Percentiles rank a stretch among this genome's conserved stretches.
Evolutionary conservation across 2,797 vertebrate species (phyloP).

Genomic region (Holocentrus rufus): DNA sequence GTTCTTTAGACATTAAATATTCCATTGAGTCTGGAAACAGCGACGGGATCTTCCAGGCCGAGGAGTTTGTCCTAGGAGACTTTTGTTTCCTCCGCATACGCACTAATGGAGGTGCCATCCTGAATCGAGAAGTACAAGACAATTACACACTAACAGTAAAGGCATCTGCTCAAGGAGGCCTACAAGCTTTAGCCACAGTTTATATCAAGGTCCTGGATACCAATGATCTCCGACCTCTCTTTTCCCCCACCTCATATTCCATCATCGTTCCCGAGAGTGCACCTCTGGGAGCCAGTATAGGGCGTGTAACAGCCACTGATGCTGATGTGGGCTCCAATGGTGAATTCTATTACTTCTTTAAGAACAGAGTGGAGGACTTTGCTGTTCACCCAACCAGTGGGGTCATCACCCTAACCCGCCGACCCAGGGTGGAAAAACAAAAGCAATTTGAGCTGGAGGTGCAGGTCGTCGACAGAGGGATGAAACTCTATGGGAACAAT

Average conservation of each 20-base stretch:
- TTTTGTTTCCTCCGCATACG: slow-evolving; percentile 95
- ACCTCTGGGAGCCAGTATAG: slow-evolving; percentile 87
- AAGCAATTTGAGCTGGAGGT: slow-evolving; percentile 90
- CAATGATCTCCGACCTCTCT: slow-evolving; percentile 95
- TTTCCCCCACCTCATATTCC: slow-evolving; percentile 95
- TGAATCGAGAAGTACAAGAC: slow-evolving; percentile 96
- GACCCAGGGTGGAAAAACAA: slow-evolving; percentile 83
- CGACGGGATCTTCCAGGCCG: slow-evolving; percentile 93
- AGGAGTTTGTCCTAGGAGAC: slow-evolving; percentile 91
- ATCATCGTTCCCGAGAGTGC: slow-evolving; percentile 91
- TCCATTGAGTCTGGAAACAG: slow-evolving; percentile 90
- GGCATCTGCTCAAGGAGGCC: slow-evolving; percentile 85
- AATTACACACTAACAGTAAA: slow-evolving; percentile 90
- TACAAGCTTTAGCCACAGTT: slow-evolving; percentile 86
- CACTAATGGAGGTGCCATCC: slow-evolving; percentile 90
- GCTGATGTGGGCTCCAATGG: slow-evolving; percentile 96
- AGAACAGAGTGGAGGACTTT: slow-evolving; percentile 88
- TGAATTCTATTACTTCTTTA: slow-evolving; percentile 97
- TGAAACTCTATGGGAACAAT: slow-evolving; percentile 92
- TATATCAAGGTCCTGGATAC: slow-evolving; percentile 93
- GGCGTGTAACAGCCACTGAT: slow-evolving; percentile 93
- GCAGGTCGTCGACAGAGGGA: slow-evolving; percentile 92
- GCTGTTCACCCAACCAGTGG: slow-evolving; percentile 96
- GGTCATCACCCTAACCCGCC: slow-evolving; percentile 87
- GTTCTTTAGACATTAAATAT: slow-evolving; percentile 88